Conservation (phyloP, 2,888 invertebrate genomes). For the Vannuccia rotundouncinata region DNA sequence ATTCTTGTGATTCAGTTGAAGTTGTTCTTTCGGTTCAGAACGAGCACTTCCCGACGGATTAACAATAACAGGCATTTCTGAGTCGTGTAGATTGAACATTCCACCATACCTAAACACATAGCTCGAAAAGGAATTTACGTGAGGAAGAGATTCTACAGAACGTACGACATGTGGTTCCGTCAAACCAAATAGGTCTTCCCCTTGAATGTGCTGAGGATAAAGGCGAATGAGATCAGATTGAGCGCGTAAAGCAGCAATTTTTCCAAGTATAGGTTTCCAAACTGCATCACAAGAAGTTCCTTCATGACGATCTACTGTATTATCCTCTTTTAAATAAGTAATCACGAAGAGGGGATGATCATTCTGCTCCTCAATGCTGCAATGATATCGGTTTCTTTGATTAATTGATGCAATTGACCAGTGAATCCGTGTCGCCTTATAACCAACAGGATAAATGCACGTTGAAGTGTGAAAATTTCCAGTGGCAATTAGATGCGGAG, state of each 20-base stretch:
- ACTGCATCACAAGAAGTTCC: slow-evolving; percentile 61
- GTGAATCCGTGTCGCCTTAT: slow-evolving; percentile 70
- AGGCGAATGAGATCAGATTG: slow-evolving; percentile 70
- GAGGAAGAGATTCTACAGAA: slow-evolving; percentile 91
- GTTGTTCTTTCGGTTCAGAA: slow-evolving; percentile 66
- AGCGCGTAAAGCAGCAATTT: slow-evolving; percentile 70
- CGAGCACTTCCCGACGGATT: slow-evolving; percentile 95
- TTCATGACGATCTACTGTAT: slow-evolving; percentile 51
- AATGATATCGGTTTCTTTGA: slow-evolving; percentile 72
- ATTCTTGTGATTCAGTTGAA: slow-evolving; percentile 65
- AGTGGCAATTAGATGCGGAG: slow-evolving; percentile 86
- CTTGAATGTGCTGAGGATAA: slow-evolving; percentile 83
- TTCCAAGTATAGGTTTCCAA: slow-evolving; percentile 76
- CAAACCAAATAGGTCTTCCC: slow-evolving; percentile 91
- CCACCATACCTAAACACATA: slow-evolving; percentile 95
- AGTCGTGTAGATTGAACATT: slow-evolving; percentile 69
- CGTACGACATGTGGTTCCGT: slow-evolving; percentile 88
- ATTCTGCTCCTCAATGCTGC: slow-evolving; percentile 73
- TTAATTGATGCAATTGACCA: slow-evolving; percentile 74
- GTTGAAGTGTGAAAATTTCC: slow-evolving; percentile 80
- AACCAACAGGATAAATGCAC: slow-evolving; percentile 78
- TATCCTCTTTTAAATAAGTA: slow-evolving; percentile 63
- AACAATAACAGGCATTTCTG: slow-evolving; percentile 84
- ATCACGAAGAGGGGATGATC: slow-evolving; percentile 38
- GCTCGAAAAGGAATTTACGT: slow-evolving; percentile 85